Base-by-base conservation (phyloP, 2,888 invertebrate species). In the Amphipoea oculea region DNA sequence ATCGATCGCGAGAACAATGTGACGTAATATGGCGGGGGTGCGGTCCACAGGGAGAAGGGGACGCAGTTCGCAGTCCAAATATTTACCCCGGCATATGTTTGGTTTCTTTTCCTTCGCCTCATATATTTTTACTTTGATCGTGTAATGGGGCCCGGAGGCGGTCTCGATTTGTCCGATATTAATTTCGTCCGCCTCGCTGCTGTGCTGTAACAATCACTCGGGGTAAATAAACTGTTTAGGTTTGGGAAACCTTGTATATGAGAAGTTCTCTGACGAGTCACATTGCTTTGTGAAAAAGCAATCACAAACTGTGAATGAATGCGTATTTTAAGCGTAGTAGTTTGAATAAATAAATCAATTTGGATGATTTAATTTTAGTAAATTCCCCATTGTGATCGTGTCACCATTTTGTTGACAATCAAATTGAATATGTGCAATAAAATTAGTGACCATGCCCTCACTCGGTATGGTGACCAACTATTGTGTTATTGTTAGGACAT, bases 51-150 rank as follows among this genome's bases (percentile, higher is more conserved):
- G 92, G 90, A 89, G 89, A 89, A 87, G 90, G 92, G 92, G 92
- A 89, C 91, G 90, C 91, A 91, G 90, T 90, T 90, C 92, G 90
- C 93, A 92, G 93, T 93, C 94, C 95, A 96, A 96, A 97, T 96
- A 96, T 96, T 96, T 96, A 94, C 94, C 89, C 92, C 92, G 92
- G 95, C 96, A 96, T 96, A 96, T 96, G 96, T 96, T 96, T 96
- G 96, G 95, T 96, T 96, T 96, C 96, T 95, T 96, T 96, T 96
- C 94, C 95, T 96, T 94, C 95, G 96, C 95, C 94, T 96, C 96
- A 96, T 96, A 96, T 96, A 96, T 96, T 96, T 96, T 96, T 95
- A 95, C 96, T 96, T 96, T 96, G 95, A 96, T 95, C 94, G 94
- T 86, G 93, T 96, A 96, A 96, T 95, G 92, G 95, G 93, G 94